A percentile compares a stretch with the other conserved stretches of the same genome.
These are phyloP conservation scores for Corvus moneduloides DNA, from an alignment of 2,113 vertebrate genomes.

Conservation along the genomic window DNA sequence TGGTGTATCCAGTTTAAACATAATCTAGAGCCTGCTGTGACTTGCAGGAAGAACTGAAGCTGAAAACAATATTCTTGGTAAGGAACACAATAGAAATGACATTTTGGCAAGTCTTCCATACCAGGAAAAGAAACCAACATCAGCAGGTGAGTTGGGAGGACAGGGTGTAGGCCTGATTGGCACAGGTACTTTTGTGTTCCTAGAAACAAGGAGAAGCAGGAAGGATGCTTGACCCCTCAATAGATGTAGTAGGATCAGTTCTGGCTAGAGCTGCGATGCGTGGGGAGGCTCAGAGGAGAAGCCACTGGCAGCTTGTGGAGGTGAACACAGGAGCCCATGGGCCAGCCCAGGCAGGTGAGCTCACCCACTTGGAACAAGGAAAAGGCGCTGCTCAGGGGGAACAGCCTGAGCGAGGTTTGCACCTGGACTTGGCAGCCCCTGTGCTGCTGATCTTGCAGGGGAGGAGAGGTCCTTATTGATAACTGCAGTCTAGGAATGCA, in stretches of 20 bases:
- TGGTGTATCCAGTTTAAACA: not conserved
- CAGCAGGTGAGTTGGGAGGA: not conserved
- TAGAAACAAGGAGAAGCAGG: not conserved
- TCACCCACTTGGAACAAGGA: not conserved
- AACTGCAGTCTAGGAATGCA: not conserved
- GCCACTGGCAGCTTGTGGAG: not conserved
- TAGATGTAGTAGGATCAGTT: not conserved
- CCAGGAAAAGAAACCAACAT: not conserved
- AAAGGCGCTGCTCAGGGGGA: not conserved
- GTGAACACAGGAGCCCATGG: rapidly evolving
- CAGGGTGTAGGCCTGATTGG: not conserved
- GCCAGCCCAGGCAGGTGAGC: not conserved
- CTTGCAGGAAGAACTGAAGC: not conserved
- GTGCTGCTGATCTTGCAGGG: not conserved
- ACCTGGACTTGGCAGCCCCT: not conserved
- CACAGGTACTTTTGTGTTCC: not conserved
- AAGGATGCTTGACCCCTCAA: rapidly evolving
- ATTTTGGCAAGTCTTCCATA: not conserved
- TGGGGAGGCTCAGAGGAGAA: not conserved
- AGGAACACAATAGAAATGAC: not conserved
- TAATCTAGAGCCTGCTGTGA: not conserved
- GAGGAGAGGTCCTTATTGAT: not conserved
- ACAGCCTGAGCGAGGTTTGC: rapidly evolving
- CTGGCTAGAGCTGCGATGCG: not conserved
- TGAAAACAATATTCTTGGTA: not conserved